These are phyloP conservation scores for Pardalotus punctatus DNA, from an alignment of 2,113 vertebrate species.

Conservation along the genomic window DNA sequence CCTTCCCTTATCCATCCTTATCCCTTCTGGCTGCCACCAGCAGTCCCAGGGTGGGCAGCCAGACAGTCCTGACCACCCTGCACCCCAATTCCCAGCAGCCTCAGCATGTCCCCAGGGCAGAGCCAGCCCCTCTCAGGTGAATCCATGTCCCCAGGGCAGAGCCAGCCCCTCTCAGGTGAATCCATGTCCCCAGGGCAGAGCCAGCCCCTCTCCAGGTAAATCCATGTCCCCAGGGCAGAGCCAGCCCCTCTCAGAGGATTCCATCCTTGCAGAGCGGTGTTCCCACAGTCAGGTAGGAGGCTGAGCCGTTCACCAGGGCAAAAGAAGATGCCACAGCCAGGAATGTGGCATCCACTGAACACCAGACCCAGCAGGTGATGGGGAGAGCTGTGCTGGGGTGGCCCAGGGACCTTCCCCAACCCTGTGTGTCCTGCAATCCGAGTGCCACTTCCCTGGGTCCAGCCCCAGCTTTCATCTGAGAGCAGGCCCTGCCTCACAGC, in stretches of 20 bases:
- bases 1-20: background rate
- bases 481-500: background rate
- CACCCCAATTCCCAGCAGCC: background rate
- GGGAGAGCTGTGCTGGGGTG: background rate
- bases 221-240: rapidly evolving
- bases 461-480: background rate
- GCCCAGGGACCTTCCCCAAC: background rate
- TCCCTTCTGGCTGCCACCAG: background rate
- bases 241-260: background rate
- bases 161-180: background rate
- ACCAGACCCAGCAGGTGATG: background rate
- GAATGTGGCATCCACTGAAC: background rate
- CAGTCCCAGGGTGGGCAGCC: rapidly evolving
- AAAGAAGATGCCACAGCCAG: background rate
- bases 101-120: rapidly evolving
- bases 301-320: background rate
- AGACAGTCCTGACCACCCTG: background rate
- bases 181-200: rapidly evolving
- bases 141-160: background rate
- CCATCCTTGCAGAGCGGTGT: background rate
- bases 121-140: background rate
- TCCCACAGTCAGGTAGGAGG: background rate
- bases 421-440: background rate
- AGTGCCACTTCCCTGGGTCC: background rate
- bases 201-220: background rate